Base-by-base conservation (phyloP, 2,888 invertebrate species). In the Thalpophila matura region DNA sequence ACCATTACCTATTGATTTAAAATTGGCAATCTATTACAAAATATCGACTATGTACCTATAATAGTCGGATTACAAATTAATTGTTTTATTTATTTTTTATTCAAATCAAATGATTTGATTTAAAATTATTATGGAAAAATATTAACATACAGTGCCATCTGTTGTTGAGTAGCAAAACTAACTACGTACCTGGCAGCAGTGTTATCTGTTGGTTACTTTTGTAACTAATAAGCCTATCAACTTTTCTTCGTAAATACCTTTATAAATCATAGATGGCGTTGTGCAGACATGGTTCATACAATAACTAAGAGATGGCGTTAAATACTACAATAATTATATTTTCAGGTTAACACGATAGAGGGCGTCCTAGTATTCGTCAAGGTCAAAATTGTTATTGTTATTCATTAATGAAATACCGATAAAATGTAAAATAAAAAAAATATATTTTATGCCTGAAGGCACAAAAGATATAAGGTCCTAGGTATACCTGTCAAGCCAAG, bases 111-210 rank as follows among this genome's bases (percentile, higher is more conserved):
- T 0, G 18, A n/a, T 22, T 22, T 40, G 1, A 5, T 20, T n/a
- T 5, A 20, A 4, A 7, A 5, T 4, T 50, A 1, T 9, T 6
- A n/a, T n/a, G n/a, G 2, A 1, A 4, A 1, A 16, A 0, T 0
- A n/a, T 3, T 3, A 20, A 12, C 22, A 12, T 12, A 2, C 24
- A 50, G 20, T 51, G 84, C 61, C 86, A 86, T 83, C 91, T 89
- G 47, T 74, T 59, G 73, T 63, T 22, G 69, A 88, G 64, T 88
- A 87, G 88, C 53, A 29, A 1, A 64, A 81, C 56, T 61, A 29
- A 51, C 27, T 22, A 7, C 1, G 0, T n/a, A 0, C 0, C 0
- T 9, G 0, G 0, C 0, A 33, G 4, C 2, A 74, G 69, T 31
- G 79, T 51, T 80, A 79, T 84, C 81, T 84, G 20, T 9, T 1